Evolutionary conservation across 2,888 invertebrate genomes (phyloP), one percentile per base, ranked within the genome.

Genomic region (Erebia aethiops): DNA sequence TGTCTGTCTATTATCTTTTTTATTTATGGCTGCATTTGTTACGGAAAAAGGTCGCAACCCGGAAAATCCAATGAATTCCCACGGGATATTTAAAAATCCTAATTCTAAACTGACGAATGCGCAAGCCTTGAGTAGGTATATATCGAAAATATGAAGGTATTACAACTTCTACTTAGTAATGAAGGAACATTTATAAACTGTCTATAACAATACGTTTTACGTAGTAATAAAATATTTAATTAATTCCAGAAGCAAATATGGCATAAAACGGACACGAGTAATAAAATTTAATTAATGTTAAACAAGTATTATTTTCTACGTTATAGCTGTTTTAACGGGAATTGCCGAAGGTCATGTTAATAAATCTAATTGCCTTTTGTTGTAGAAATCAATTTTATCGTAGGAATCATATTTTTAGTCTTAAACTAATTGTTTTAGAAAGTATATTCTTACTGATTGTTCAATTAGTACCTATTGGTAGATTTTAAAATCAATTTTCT

Each of bases 211-310:
- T 35, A 35, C 35, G 5, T 35, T 35, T 35, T 65, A 73, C 61
- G 71, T 56, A 66, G 71, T 71, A 68, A 61, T 73, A 71, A 71
- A 71, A 71, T 71, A 73, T 71, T 73, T 71, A 69, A 73, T 73
- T 71, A 73, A 73, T 70, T 70, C 64, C 68, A 68, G 72, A 70
- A 73, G 72, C 70, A 67, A 67, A 16, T 54, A 73, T 73, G 68
- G 63, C 63, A 69, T 71, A 71, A 71, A 73, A 67, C 71, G 71
- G 69, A 67, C 73, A 69, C 60, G 60, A 64, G 64, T 71, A 71
- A 73, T 73, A 69, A 71, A 71, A 67, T 71, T 71, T 71, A 73
- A 71, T 73, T 73, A 71, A 73, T 67, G 71, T 64, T 69, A 69
- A 63, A 63, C 51, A 14, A 63, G 51, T 63, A 63, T 51, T 26